Conservation (phyloP, 1,140 invertebrate species). For the Parapsyche elsis region DNA sequence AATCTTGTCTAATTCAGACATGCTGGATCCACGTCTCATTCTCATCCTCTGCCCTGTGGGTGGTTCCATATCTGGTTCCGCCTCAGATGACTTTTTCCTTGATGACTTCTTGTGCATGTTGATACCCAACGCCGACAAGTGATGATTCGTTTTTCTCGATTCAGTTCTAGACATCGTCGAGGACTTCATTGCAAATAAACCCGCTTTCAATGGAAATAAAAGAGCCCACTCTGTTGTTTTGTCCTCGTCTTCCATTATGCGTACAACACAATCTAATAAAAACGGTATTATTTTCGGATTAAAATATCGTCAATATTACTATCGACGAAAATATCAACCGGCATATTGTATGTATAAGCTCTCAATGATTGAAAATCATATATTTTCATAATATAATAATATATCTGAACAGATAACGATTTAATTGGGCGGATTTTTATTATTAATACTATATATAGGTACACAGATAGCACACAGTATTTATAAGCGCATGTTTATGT, state of each 20-base stretch:
- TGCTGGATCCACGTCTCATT: conserved; percentile 76
- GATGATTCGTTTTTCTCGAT: conserved; percentile 53
- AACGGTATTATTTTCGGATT: not conserved
- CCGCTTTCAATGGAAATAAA: conserved; percentile 71
- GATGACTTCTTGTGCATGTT: conserved; percentile 39
- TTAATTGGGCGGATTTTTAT: not conserved
- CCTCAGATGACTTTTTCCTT: conserved; percentile 50
- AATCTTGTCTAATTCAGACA: conserved; percentile 78
- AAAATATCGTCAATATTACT: too few relatives aligned
- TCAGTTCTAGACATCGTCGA: conserved; percentile 60
- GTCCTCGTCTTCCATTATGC: conserved; percentile 55
- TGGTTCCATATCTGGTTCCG: conserved; percentile 55
- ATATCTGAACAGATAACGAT: not conserved
- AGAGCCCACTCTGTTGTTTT: conserved; percentile 70
- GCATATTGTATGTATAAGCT: not conserved
- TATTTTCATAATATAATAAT: not conserved
- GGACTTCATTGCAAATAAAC: conserved; percentile 71
- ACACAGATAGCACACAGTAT: too few relatives aligned
- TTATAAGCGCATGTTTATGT: too few relatives aligned
- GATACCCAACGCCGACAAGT: conserved; percentile 36
- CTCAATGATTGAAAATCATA: conserved; percentile 1
- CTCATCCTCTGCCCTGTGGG: conserved; percentile 62
- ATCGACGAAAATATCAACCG: too few relatives aligned
- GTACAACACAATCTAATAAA: conserved; percentile 14
- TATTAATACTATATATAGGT: too few relatives aligned